Conservation (phyloP, 2,113 vertebrate species). For the Spermophilus dauricus region DNA sequence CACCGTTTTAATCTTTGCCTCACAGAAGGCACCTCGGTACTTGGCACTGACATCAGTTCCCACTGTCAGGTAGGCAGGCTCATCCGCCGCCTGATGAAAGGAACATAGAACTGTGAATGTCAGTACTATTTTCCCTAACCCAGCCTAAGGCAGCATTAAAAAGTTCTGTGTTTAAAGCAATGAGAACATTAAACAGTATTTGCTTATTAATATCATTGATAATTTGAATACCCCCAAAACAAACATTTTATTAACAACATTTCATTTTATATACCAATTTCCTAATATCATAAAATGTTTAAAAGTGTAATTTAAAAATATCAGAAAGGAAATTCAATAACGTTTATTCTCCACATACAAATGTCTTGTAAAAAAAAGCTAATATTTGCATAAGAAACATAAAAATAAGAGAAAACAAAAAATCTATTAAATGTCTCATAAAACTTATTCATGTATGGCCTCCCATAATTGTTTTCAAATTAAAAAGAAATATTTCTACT, state of each 20-base stretch:
- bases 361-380: not conserved
- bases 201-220: not conserved
- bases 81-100: conserved; percentile 94
- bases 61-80: conserved; percentile 99
- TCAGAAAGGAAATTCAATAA: not conserved
- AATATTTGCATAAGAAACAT: conserved; percentile 25
- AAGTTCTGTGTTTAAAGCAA: not conserved
- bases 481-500: conserved; percentile 54
- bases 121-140: not conserved
- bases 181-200: not conserved
- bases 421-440: not conserved
- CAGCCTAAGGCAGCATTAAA: not conserved
- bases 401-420: not conserved
- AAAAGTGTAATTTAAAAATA: conserved; percentile 54
- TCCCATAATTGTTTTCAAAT: conserved; percentile 33
- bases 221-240: conserved; percentile 29
- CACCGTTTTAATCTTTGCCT: conserved; percentile 99
- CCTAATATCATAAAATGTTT: not conserved
- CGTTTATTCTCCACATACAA: conserved; percentile 18
- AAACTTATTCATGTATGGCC: conserved; percentile 8
- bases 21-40: conserved; percentile 99
- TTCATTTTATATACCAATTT: conserved; percentile 26
- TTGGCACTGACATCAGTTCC: conserved; percentile 99
- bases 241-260: conserved; percentile 38
- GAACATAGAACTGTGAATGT: conserved; percentile 29